Conservation (phyloP, 2,888 invertebrate species). For the Toxonevra muliebris region DNA sequence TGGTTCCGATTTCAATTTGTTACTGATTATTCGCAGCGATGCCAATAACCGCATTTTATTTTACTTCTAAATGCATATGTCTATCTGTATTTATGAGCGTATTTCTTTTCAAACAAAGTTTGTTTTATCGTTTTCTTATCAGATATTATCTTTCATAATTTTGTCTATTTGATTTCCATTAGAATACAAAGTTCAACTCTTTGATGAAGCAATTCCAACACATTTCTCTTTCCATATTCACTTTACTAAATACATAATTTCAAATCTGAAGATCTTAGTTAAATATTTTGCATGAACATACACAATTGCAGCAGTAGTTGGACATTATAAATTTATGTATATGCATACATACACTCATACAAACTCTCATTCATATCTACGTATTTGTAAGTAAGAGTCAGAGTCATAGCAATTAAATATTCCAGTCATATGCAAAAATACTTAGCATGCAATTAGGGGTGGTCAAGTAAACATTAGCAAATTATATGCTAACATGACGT, state of each 20-base stretch:
- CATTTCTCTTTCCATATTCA: no score
- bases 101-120: no score
- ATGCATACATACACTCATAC: background rate
- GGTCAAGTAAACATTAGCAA: slow-evolving; percentile 57
- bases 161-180: background rate
- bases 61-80: no score
- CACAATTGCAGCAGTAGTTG: background rate
- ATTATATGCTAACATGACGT: slow-evolving; percentile 54
- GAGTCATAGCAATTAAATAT: slow-evolving; percentile 42
- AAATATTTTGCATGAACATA: slow-evolving; percentile 36
- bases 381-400: background rate
- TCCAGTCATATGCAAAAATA: slow-evolving; percentile 47
- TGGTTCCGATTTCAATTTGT: no score
- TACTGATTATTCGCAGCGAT: no score
- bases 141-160: no score
- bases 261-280: slow-evolving; percentile 41
- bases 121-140: no score
- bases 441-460: slow-evolving; percentile 55
- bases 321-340: background rate
- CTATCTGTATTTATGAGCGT: no score
- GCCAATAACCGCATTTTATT: no score
- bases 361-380: background rate
- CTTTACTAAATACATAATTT: background rate
- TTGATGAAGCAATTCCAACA: background rate
- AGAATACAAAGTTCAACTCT: background rate